These are phyloP conservation scores for Triplophysa bombifrons DNA, from an alignment of 2,797 vertebrate genomes.

Conservation along the genomic window DNA sequence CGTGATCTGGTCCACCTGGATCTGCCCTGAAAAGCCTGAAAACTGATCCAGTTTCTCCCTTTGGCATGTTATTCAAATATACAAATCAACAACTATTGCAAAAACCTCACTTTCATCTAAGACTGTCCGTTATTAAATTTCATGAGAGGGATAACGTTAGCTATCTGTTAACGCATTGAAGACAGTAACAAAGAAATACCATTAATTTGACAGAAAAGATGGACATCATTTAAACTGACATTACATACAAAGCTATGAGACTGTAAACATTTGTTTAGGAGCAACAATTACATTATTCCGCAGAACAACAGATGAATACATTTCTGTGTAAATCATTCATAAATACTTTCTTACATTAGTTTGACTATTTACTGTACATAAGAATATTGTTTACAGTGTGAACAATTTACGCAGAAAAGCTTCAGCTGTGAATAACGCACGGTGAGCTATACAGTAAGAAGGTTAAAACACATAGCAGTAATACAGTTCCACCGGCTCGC, in stretches of 20 bases:
- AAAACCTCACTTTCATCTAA: not conserved
- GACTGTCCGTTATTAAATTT: not conserved
- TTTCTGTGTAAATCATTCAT: not conserved
- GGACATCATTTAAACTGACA: not conserved
- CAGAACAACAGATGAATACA: not conserved
- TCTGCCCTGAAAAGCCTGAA: not conserved
- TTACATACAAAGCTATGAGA: not conserved
- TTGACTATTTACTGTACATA: no score
- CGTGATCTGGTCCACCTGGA: not conserved
- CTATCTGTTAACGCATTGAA: no score
- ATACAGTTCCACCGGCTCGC: not conserved
- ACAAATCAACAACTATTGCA: not conserved
- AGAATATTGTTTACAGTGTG: not conserved
- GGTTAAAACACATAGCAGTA: not conserved
- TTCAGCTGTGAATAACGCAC: not conserved
- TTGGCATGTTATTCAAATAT: not conserved
- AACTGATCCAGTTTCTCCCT: not conserved
- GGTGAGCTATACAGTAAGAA: not conserved
- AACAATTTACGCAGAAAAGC: not conserved
- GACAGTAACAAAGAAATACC: not conserved
- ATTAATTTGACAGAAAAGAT: not conserved
- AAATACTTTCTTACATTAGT: not conserved
- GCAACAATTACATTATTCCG: not conserved
- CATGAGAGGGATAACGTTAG: no score
- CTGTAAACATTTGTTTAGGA: constrained; percentile 1